Conservation (phyloP, 2,888 invertebrate species). For the Eumerus sabulonum region DNA sequence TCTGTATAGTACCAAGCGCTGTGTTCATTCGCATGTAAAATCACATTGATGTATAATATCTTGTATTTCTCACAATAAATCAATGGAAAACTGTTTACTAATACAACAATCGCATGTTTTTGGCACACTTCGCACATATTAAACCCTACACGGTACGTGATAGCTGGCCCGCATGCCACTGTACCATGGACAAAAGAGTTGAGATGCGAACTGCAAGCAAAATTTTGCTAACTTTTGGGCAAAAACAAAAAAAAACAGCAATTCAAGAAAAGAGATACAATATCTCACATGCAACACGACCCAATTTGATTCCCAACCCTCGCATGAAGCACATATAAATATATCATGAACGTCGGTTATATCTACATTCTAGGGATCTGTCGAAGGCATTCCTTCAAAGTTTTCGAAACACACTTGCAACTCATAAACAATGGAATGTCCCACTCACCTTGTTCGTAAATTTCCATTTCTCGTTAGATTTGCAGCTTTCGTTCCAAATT, state of each 20-base stretch:
- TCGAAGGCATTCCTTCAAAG: neutral
- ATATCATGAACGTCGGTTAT: too few relatives aligned
- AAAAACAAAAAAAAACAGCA: too few relatives aligned
- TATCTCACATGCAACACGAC: neutral
- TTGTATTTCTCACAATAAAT: slow-evolving; percentile 56
- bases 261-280: neutral
- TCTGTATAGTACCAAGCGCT: neutral
- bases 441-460: slow-evolving; percentile 78
- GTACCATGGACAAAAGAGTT: too few relatives aligned
- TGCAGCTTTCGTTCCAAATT: slow-evolving; percentile 75
- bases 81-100: slow-evolving; percentile 43
- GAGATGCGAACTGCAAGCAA: too few relatives aligned
- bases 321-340: neutral
- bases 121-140: slow-evolving; percentile 54
- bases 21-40: neutral
- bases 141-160: neutral
- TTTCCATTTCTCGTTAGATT: slow-evolving; percentile 78
- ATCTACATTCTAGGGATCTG: too few relatives aligned
- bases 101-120: slow-evolving; percentile 17
- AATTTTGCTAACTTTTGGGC: too few relatives aligned
- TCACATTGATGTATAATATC: too few relatives aligned
- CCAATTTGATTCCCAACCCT: neutral
- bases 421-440: neutral
- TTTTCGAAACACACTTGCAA: neutral
- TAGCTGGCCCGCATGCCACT: too few relatives aligned